Evolutionary conservation across 2,888 invertebrate species (phyloP).

Genomic region (Drosophila limbata): DNA sequence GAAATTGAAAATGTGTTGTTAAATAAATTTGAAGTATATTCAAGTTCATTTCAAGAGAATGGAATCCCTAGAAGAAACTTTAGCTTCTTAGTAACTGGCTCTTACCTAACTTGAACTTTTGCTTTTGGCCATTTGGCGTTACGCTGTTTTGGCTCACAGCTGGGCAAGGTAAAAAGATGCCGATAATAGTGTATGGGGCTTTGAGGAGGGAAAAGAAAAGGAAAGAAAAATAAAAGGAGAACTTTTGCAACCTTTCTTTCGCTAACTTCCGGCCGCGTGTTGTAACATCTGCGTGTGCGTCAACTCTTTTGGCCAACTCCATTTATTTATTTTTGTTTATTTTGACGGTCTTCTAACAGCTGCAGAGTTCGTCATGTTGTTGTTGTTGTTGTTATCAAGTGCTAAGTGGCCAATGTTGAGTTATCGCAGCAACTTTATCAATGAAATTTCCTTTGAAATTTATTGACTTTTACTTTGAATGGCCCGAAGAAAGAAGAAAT

Average conservation of each 20-base stretch:
- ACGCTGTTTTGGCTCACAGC: slow-evolving; percentile 6
- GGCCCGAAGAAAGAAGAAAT: slow-evolving; percentile 34
- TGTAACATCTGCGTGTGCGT: slow-evolving; percentile 74
- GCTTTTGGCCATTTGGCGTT: slow-evolving; percentile 8
- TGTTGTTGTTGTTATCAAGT: slow-evolving; percentile 56
- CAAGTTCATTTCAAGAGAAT: too few relatives aligned
- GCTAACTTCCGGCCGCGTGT: slow-evolving; percentile 76
- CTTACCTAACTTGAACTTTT: slow-evolving; percentile 1
- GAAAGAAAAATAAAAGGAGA: background rate
- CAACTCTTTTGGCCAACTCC: slow-evolving; percentile 21
- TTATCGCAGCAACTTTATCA: slow-evolving; percentile 71
- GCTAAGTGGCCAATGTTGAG: slow-evolving; percentile 56
- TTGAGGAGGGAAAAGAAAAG: background rate
- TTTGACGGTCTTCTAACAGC: slow-evolving; percentile 54
- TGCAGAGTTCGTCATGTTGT: slow-evolving; percentile 28
- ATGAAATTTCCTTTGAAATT: slow-evolving; percentile 75
- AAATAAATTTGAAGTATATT: too few relatives aligned
- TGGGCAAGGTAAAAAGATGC: background rate
- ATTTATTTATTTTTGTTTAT: slow-evolving; percentile 2
- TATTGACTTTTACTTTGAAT: slow-evolving; percentile 75
- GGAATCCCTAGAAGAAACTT: background rate
- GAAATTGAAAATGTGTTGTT: too few relatives aligned
- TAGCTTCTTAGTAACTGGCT: background rate
- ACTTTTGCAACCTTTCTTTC: slow-evolving; percentile 74
- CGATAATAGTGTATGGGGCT: background rate